phyloP scores from a whole-genome alignment of 2,113 vertebrate genomes.

The Xiphophorus maculatus region DNA sequence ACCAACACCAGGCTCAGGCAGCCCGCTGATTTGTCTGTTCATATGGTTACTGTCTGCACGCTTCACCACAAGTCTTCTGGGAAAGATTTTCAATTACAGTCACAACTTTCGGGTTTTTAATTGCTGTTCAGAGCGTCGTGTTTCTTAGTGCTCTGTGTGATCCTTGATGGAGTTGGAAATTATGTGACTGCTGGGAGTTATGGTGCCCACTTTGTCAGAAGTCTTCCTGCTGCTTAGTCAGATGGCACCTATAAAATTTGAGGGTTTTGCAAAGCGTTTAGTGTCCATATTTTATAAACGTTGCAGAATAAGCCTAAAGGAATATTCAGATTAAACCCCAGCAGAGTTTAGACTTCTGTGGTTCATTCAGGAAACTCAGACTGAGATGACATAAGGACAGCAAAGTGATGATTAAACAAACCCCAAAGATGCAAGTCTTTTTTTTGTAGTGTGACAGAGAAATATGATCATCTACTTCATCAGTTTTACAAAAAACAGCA shows the following conservation, averaged over 20 bases:
- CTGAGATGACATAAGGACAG: not conserved
- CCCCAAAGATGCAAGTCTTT: not conserved
- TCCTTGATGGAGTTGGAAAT: not conserved
- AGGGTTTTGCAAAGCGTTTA: not conserved
- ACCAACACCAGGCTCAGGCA: not conserved
- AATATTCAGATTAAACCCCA: not conserved
- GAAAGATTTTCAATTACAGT: not conserved
- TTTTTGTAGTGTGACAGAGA: too few relatives aligned
- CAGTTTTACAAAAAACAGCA: not conserved
- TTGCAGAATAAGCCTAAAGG: not conserved
- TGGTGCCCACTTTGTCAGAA: not conserved
- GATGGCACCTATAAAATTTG: not conserved
- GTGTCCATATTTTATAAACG: not conserved
- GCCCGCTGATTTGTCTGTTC: not conserved
- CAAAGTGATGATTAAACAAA: not conserved
- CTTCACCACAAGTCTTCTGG: not conserved
- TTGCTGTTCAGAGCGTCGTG: not conserved
- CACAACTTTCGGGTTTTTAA: not conserved
- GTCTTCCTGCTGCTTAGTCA: not conserved
- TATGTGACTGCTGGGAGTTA: not conserved
- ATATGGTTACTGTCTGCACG: not conserved
- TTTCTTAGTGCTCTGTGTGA: not conserved
- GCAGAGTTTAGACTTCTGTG: not conserved
- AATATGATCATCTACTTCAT: not conserved
- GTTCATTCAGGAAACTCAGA: too few relatives aligned